Base-by-base conservation (phyloP, 1,140 invertebrate genomes). In the Leptoteleia sp. region DNA sequence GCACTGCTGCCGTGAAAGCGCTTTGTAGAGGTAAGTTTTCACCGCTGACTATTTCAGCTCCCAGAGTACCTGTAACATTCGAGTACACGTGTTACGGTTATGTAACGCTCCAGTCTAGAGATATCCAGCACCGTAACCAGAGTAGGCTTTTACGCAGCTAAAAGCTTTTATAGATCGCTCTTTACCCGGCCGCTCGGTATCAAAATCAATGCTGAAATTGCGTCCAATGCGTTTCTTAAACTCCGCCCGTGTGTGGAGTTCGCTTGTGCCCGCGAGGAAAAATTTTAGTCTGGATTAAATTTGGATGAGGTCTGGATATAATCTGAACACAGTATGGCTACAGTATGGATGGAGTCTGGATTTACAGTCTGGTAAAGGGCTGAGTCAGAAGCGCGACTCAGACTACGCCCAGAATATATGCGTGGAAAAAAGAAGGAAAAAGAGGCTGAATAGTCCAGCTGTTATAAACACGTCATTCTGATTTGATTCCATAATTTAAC, bases 1-100 rank as follows among this genome's bases (percentile, higher is more conserved):
- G 85, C 29, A 87, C 87, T 11, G 87, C 85, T 11, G 84, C 80
- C 17, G 83, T 86, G 17, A 87, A 70, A 29, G 86, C 87, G 59
- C 85, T 81, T 61, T 87, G 85, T 13, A 89, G 61, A 38, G 87
- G 87, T 57, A 88, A 83, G 61, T 82, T 86, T 73, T 89, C 87
- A 42, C 86, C 85, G 68, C 78, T 68, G 75, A 79, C 59, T 45
- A 88, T 84, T 61, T 64, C 86, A 84, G 38, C 83, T 42, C 8
- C 84, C n/a, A n/a, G n/a, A 3, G 82, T 78, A 75, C 84, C 87
- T 88, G 82, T 48, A 87, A 88, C 68, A 80, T 55, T 65, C 31
- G 54, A 79, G 62, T 68, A 79, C 54, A 79, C 43, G 47, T 57
- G 55, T 79, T 78, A 73, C 16, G 35, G 25, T 70, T 50, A 54